Evolutionary conservation across 2,888 invertebrate genomes (phyloP), one percentile per base, ranked within the genome.

Genomic region (Herminia tarsipennalis): DNA sequence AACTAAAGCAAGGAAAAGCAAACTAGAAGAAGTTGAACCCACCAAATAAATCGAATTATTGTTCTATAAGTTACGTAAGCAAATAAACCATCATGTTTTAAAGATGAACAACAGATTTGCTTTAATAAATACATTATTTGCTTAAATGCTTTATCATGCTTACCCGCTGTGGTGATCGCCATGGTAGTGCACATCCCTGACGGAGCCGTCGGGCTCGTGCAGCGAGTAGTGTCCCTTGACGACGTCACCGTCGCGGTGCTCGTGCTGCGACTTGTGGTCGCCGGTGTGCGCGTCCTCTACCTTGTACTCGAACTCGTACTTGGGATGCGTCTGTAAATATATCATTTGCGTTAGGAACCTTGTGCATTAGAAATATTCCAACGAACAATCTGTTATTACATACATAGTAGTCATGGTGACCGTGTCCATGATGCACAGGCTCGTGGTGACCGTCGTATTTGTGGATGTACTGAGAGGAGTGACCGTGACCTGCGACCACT

Each of bases 101-200:
- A n/a, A n/a, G n/a, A n/a, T n/a, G n/a, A n/a, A n/a, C n/a, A n/a
- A n/a, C n/a, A n/a, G n/a, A n/a, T n/a, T n/a, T n/a, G n/a, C n/a
- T n/a, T n/a, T n/a, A n/a, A n/a, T n/a, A n/a, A n/a, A n/a, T n/a
- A n/a, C n/a, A n/a, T n/a, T n/a, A n/a, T n/a, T n/a, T n/a, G n/a
- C n/a, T n/a, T n/a, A n/a, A n/a, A n/a, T n/a, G n/a, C n/a, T 6
- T 17, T 22, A 9, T n/a, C 4, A n/a, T 28, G 21, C 58, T 76
- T 72, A 90, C 78, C 92, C 92, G 20, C 76, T 76, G 52, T 89
- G 83, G 33, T 90, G 78, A 52, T 92, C 91, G 20, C 87, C 91
- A 42, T 81, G 83, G 60, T 93, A 93, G 58, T 91, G 88, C 2
- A 92, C 92, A 13, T 88, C 85, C 56, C 92, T 84, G 56, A 84